Evolutionary conservation across 1,140 invertebrate genomes (phyloP), one percentile per base, ranked within the genome.

Genomic region (Panagrolaimus sp.): DNA sequence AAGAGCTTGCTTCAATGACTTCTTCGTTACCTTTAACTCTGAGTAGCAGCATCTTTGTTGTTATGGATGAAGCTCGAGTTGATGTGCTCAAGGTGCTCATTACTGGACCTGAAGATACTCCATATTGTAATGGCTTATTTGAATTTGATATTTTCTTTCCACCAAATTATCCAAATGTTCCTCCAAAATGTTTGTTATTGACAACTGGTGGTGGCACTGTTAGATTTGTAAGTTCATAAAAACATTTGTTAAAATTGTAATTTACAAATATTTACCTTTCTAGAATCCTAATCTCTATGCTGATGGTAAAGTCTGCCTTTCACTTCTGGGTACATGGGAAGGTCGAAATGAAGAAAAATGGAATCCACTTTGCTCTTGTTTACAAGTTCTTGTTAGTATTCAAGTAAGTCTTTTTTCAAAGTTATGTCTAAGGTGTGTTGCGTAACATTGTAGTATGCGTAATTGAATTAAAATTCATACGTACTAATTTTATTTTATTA

Each of bases 281-380:
- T n/a, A n/a, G n/a, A 68, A 43, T 63, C 87, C 87, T 55, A 88
- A 88, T 78, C 74, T 88, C 0, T 89, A 88, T 78, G 86, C 85
- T 74, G 87, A 86, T 80, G 88, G 88, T 15, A 89, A 89, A 85
- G 87, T 89, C 43, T 89, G 88, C 78, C 83, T 89, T 10, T 88
- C 87, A 71, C 88, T 89, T 74, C 75, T 89, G 47, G 88, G 88
- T 84, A 97, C 94, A 0, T 97, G 94, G 94, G 93, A 97, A 84
- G 94, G 94, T 6, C 87, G 93, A 69, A 94, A 93, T n/a, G 94
- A 96, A 84, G 94, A 97, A 83, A 94, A 96, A 86, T 97, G 94
- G 94, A 96, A 95, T 85, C 90, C 93, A 0, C 96, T 93, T 58
- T 96, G 92, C 85, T 94, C 96, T 82, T 86, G 97, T 65, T 93